Base-by-base conservation (phyloP, 2,797 vertebrate species). In the Propithecus deckenii region DNA sequence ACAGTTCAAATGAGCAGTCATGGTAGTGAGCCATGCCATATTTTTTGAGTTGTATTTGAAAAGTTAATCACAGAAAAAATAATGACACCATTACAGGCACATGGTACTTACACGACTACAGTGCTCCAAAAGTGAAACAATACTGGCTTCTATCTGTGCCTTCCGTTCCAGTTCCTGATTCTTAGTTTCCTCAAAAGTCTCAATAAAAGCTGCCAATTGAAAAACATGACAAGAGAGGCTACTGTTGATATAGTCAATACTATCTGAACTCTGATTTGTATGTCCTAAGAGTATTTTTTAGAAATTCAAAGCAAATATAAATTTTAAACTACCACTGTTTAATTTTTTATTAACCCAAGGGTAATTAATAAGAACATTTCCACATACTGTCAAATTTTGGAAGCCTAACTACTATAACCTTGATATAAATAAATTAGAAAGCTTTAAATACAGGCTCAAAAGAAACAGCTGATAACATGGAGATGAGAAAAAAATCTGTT, bases 121-220 rank as follows among this genome's bases (percentile, higher is more conserved):
- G 38, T 99, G 99, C 80, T 99, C 99, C 96, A 99, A 98, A 22
- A 99, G 98, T 0, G 98, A 98, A 94, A 99, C 98, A 71, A 99
- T 99, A 97, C 85, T 99, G 98, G 98, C 98, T 98, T 99, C 99
- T 92, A 98, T 98, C 96, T 99, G 99, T 8, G 95, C 83, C 87
- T 99, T 99, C 95, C 98, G 98, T 86, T 99, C 98, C 93, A 98
- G 55, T 98, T 99, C 99, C 94, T 99, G 98, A 93, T 97, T 97
- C 96, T 98, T 99, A 23, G 94, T 95, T 10, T 99, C 99, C 89
- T 99, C 99, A 98, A 99, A 99, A 0, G 98, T 98, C 71, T 99
- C 99, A 96, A 99, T 96, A 98, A 99, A 99, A 89, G 92, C 99
- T 99, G 97, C 7, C 91, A 1, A 97, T 94, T 43, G 89, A 97